Evolutionary conservation across 2,888 invertebrate genomes (phyloP).

Genomic region (Spilarctia lutea): DNA sequence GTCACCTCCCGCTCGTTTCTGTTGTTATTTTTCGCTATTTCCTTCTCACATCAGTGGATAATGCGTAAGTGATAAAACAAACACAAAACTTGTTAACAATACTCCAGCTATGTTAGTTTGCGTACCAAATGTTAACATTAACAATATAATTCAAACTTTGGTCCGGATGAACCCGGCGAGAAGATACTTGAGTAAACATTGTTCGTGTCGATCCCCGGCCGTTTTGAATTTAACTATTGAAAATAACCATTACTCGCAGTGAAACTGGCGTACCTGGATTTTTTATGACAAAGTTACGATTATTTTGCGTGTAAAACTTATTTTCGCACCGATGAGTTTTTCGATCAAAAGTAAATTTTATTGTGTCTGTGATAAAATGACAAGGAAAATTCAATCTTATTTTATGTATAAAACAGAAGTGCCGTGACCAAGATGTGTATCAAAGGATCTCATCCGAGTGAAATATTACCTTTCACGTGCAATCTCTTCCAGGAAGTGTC

Average conservation of each 20-base stretch:
- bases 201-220: constrained; percentile 45
- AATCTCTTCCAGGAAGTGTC: constrained; percentile 69
- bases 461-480: constrained; percentile 73
- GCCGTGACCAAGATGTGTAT: constrained; percentile 58
- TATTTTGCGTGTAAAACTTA: constrained; percentile 39
- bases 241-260: constrained; percentile 42
- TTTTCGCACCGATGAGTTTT: constrained; percentile 30
- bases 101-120: constrained; percentile 63
- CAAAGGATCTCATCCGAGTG: constrained; percentile 65
- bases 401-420: constrained; percentile 58
- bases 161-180: constrained; percentile 55
- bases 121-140: constrained; percentile 60
- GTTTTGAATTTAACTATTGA: constrained; percentile 50
- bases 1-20: constrained; percentile 70
- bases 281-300: constrained; percentile 38
- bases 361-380: constrained; percentile 21
- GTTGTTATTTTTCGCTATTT: constrained; percentile 68
- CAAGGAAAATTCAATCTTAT: constrained; percentile 43
- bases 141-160: constrained; percentile 66
- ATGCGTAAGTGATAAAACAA: constrained; percentile 69
- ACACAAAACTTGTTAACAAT: constrained; percentile 62
- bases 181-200: constrained; percentile 57
- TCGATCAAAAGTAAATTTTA: constrained; percentile 41
- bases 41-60: constrained; percentile 58
- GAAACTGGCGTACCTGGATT: constrained; percentile 36